phyloP scores from a whole-genome alignment of 2,113 vertebrate genomes.

The Holacanthus passer region DNA sequence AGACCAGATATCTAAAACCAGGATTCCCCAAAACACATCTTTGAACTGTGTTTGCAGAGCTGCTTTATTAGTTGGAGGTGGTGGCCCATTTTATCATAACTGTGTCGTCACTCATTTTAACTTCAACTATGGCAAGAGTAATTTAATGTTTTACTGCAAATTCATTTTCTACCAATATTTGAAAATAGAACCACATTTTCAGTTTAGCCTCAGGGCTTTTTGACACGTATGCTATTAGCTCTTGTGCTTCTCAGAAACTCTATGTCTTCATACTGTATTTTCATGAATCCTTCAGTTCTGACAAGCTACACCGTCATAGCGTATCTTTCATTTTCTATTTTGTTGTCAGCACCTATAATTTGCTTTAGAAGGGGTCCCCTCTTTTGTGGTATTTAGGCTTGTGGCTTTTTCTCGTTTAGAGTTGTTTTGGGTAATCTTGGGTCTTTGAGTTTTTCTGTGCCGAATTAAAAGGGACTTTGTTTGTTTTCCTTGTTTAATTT shows the following conservation, averaged over 20 bases:
- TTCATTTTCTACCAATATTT: no score
- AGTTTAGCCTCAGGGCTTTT: background rate
- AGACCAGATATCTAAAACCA: slow-evolving; percentile 7
- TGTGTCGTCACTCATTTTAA: slow-evolving; percentile 11
- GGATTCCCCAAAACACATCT: background rate
- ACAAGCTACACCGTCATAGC: background rate
- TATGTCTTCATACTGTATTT: background rate
- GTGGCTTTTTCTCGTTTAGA: background rate
- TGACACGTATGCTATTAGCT: background rate
- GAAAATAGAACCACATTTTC: background rate
- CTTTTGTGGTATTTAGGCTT: background rate
- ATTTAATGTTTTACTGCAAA: background rate
- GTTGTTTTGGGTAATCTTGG: background rate
- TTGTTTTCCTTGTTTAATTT: background rate
- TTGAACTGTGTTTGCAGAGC: background rate
- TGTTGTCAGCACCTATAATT: background rate
- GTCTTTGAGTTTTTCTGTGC: background rate
- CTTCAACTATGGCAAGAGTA: background rate
- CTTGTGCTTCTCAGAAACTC: background rate
- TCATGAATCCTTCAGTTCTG: background rate
- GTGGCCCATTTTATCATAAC: slow-evolving; percentile 10
- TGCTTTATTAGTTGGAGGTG: background rate
- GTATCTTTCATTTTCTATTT: background rate
- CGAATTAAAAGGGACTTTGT: background rate
- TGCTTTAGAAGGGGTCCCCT: background rate